Evolutionary conservation across 1,140 invertebrate genomes (phyloP).

Genomic region (Centruroides sculpturatus): DNA sequence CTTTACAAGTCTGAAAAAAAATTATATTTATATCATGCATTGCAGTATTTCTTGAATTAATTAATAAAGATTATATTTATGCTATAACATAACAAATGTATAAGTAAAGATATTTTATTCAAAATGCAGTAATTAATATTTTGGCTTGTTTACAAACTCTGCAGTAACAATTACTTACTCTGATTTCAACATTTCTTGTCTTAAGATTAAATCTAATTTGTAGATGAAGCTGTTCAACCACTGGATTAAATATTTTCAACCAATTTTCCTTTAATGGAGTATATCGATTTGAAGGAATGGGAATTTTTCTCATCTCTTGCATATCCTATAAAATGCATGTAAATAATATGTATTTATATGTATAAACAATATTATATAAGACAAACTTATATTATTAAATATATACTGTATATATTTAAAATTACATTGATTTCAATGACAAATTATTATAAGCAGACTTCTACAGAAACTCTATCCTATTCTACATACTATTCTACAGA

Average conservation of each 20-base stretch:
- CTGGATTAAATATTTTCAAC: conserved; percentile 90
- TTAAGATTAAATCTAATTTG: conserved; percentile 92
- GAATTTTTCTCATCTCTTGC: conserved; percentile 39
- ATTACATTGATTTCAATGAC: too few species aligned
- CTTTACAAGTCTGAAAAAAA: conserved; percentile 38
- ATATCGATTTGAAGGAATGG: conserved; percentile 62
- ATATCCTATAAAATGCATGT: too few species aligned
- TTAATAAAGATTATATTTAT: too few species aligned
- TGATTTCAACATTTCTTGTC: conserved; percentile 76
- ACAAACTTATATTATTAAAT: too few species aligned
- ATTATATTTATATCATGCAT: background rate
- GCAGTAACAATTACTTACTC: conserved; percentile 23
- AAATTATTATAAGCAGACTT: too few species aligned
- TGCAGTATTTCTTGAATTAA: too few species aligned
- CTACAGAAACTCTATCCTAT: too few species aligned
- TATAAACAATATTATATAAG: too few species aligned
- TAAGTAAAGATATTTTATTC: background rate
- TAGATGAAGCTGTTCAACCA: conserved; percentile 87
- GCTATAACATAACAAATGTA: background rate
- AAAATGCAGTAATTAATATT: conserved; percentile 1
- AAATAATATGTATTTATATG: too few species aligned
- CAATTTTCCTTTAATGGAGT: conserved; percentile 90
- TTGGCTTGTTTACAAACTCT: background rate
- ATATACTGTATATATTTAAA: too few species aligned
- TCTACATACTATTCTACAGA: too few species aligned